Conservation (phyloP, 2,113 vertebrate genomes). For the Theristicus caerulescens region DNA sequence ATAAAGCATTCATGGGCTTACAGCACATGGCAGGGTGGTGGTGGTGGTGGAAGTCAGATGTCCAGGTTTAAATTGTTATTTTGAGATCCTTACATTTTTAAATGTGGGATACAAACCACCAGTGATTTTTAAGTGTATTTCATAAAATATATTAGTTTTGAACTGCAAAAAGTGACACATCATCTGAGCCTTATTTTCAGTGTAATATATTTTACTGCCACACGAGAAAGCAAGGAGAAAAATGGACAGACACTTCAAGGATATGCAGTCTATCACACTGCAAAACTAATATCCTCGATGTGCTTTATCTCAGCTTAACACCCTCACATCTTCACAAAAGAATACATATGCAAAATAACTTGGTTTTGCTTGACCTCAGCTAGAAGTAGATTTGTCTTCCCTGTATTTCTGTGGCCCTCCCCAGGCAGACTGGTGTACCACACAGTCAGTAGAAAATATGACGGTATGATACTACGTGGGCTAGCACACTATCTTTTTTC, state of each 20-base stretch:
- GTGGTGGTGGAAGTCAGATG: background rate
- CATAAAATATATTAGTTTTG: background rate
- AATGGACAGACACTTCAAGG: background rate
- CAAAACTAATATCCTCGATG: background rate
- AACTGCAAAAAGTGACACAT: background rate
- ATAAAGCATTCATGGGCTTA: background rate
- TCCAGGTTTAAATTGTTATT: background rate
- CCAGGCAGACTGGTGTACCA: background rate
- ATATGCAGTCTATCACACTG: background rate
- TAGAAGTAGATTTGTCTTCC: background rate
- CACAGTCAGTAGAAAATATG: background rate
- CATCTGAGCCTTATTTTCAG: background rate
- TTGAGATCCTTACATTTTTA: background rate
- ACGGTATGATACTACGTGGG: accelerated
- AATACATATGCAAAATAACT: background rate
- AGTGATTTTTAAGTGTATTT: background rate
- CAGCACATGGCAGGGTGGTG: background rate
- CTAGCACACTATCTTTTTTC: background rate
- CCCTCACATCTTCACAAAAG: background rate
- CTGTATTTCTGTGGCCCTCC: background rate
- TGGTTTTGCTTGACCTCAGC: background rate
- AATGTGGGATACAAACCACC: background rate
- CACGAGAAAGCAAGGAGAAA: background rate
- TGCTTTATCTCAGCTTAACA: background rate
- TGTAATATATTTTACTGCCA: background rate